Evolutionary conservation across 1,140 invertebrate genomes (phyloP).

Genomic region (Drosophila orosa): DNA sequence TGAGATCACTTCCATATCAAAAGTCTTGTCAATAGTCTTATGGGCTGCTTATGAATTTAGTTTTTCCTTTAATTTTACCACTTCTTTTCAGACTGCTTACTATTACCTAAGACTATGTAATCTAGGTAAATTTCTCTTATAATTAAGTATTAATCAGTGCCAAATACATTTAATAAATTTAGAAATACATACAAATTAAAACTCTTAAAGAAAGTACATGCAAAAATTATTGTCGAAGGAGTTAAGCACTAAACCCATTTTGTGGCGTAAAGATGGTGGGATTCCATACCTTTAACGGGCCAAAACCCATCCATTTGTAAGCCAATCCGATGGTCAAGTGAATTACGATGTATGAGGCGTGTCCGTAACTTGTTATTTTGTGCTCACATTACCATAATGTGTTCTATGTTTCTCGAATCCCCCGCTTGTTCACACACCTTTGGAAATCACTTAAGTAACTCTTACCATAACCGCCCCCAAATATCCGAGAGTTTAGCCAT

Average conservation of each 20-base stretch:
- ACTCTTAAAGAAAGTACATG: neutral
- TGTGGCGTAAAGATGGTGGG: slow-evolving; percentile 11
- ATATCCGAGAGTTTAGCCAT: slow-evolving; percentile 10
- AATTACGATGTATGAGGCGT: slow-evolving; percentile 35
- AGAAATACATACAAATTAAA: neutral
- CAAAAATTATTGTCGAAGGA: slow-evolving; percentile 12
- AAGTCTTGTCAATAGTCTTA: no score
- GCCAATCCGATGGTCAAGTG: slow-evolving; percentile 44
- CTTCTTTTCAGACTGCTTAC: no score
- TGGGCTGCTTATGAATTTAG: no score
- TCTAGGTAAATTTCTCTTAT: neutral
- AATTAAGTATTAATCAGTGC: neutral
- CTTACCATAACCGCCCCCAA: slow-evolving; percentile 10
- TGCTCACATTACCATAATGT: slow-evolving; percentile 76
- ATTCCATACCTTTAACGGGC: slow-evolving; percentile 17
- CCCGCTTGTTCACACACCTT: slow-evolving; percentile 18
- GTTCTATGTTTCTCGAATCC: slow-evolving; percentile 46
- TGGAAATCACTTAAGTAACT: slow-evolving; percentile 66
- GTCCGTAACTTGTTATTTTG: slow-evolving; percentile 54
- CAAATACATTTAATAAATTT: neutral
- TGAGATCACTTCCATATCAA: no score
- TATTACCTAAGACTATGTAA: neutral
- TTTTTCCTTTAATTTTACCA: no score
- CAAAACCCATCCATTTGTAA: slow-evolving; percentile 28
- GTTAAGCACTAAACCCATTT: slow-evolving; percentile 46